phyloP scores from a whole-genome alignment of 1,140 invertebrate genomes.

The Pseudomyrmex sp. region DNA sequence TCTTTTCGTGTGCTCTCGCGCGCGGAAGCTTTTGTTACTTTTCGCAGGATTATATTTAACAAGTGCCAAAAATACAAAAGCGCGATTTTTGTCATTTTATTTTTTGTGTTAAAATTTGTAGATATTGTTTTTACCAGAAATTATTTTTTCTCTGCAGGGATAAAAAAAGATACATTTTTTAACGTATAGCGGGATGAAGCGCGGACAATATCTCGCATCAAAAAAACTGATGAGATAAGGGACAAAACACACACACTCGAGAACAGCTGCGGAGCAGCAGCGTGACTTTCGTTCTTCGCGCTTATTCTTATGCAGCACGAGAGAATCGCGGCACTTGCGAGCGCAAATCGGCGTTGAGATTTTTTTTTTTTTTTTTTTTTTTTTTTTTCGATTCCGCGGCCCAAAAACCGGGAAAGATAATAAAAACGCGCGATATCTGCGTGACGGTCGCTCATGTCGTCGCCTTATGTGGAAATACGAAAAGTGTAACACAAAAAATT shows the following conservation, averaged over 20 bases:
- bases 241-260: slow-evolving; percentile 38
- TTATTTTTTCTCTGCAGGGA: background rate
- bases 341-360: background rate
- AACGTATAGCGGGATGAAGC: background rate
- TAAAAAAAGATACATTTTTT: background rate
- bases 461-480: background rate
- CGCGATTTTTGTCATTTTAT: no score
- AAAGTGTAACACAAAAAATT: no score
- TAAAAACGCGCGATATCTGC: background rate
- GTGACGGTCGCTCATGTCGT: background rate
- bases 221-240: slow-evolving; percentile 1
- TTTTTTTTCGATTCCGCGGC: background rate
- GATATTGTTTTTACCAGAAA: background rate
- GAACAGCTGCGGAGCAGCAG: slow-evolving; percentile 51
- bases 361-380: background rate
- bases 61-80: no score
- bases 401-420: background rate
- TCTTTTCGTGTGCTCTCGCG: slow-evolving; percentile 6
- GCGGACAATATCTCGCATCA: background rate
- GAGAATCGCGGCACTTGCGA: slow-evolving; percentile 13
- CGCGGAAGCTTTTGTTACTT: background rate
- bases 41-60: no score
- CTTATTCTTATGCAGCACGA: slow-evolving; percentile 49
- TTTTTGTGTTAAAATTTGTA: no score
- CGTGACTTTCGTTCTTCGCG: slow-evolving; percentile 54